Conservation (phyloP, 2,797 vertebrate genomes). For the Sebastiscus albofasciatus region DNA sequence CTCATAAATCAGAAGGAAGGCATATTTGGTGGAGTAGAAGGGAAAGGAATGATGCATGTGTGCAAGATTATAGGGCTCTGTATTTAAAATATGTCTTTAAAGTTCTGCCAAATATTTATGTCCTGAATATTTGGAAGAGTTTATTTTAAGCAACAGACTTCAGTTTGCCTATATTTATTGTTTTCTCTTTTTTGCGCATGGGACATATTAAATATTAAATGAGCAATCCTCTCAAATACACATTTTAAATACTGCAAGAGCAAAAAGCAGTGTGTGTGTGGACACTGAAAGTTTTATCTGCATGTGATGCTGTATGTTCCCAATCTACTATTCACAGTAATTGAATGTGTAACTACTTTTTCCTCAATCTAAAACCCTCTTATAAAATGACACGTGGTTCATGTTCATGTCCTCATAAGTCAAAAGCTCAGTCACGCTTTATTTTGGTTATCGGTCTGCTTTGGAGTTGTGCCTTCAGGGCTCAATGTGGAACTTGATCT, state of each 20-base stretch:
- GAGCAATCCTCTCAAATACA: constrained; percentile 6
- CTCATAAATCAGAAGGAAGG: constrained; percentile 4
- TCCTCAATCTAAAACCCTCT: constrained; percentile 15
- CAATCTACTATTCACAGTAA: not conserved
- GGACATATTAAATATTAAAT: constrained; percentile 42
- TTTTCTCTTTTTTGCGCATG: constrained; percentile 13
- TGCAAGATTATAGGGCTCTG: not conserved
- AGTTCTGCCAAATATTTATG: not conserved
- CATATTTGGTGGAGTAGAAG: constrained; percentile 6
- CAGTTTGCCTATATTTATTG: not conserved
- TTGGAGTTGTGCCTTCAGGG: constrained; percentile 65
- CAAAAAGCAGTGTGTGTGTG: not conserved
- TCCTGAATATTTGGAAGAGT: not conserved
- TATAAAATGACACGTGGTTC: constrained; percentile 63
- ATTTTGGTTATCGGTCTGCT: constrained; percentile 64
- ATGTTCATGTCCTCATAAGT: constrained; percentile 56
- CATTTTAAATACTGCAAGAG: constrained; percentile 15
- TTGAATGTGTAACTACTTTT: not conserved
- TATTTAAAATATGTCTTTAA: not conserved
- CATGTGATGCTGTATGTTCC: constrained; percentile 8
- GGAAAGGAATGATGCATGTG: constrained; percentile 1
- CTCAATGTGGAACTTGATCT: constrained; percentile 78
- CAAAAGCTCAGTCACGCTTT: constrained; percentile 63
- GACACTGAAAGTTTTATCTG: constrained; percentile 50
- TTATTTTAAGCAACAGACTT: not conserved